These are phyloP conservation scores for Odontocerum albicorne DNA, from an alignment of 2,888 invertebrate species.

Conservation along the genomic window DNA sequence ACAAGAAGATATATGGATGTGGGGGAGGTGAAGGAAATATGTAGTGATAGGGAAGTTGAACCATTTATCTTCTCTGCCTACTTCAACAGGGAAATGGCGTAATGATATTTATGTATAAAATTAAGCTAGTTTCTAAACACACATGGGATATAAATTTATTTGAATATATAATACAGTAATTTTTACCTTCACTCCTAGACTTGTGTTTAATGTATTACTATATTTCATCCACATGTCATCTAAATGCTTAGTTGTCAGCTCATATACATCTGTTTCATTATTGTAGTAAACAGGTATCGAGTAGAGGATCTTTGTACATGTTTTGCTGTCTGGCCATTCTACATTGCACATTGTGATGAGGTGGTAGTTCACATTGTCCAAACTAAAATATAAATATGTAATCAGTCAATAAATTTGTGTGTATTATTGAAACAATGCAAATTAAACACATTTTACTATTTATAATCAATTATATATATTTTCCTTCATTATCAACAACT, in stretches of 20 bases:
- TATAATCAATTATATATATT: too few species aligned
- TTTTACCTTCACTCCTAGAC: slow-evolving; percentile 12
- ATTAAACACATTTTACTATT: too few species aligned
- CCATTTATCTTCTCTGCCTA: too few species aligned
- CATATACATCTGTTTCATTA: slow-evolving; percentile 39
- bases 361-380: slow-evolving; percentile 46
- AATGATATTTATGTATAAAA: too few species aligned
- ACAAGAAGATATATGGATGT: neutral
- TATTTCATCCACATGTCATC: slow-evolving; percentile 47
- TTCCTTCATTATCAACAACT: too few species aligned
- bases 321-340: slow-evolving; percentile 49
- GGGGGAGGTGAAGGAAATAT: neutral
- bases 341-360: slow-evolving; percentile 45
- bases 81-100: too few species aligned
- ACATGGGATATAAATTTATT: too few species aligned
- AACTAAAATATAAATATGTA: slow-evolving; percentile 40
- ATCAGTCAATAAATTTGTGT: too few species aligned
- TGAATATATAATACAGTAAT: too few species aligned
- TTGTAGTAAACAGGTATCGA: slow-evolving; percentile 46
- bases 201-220: slow-evolving; percentile 30
- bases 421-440: too few species aligned
- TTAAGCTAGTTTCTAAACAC: too few species aligned
- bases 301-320: slow-evolving; percentile 47
- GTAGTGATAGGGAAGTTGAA: neutral
- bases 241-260: slow-evolving; percentile 45